Base-by-base conservation (phyloP, 1,140 invertebrate species). In the Lineus longissimus region DNA sequence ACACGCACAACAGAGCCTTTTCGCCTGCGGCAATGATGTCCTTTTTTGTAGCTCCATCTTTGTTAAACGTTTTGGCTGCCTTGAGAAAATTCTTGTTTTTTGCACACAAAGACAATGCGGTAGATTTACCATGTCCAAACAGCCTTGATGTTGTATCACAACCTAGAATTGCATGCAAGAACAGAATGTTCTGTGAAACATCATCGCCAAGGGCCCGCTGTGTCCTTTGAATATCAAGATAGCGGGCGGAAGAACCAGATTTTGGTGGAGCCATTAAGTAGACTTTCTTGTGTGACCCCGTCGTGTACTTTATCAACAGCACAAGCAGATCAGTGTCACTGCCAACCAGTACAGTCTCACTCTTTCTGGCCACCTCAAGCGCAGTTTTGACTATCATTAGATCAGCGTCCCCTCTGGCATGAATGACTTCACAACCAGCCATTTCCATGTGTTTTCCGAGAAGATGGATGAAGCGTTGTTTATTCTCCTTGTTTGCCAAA, bases 241-340 rank as follows among this genome's bases (percentile, higher is more conserved):
- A 51, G 4, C 25, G n/a, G n/a, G n/a, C 6, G n/a, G 47, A 6
- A 51, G 25, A 27, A 7, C 47, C 47, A 7, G n/a, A 4, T 27
- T 51, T 51, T 7, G 47, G 6, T n/a, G n/a, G 19, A 9, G 6
- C 6, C 47, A 7, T 4, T 6, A 51, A 51, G 47, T 23, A 51
- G 6, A 51, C 25, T 6, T 51, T 27, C n/a, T 51, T 23, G 25
- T 19, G 19, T 23, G 9, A 6, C 9, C 19, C 47, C 4, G 19
- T 51, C 9, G 47, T 27, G 47, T 51, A 27, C 6, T 27, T 4
- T 6, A 19, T 23, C 6, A 71, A 29, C 19, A 69, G 64, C 13
- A 71, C 59, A n/a, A 71, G 57, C 4, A 71, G 27, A 56, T 66
- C 59, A 22, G 66, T 70, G 58, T 69, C 67, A 54, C 66, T 62